Percentiles rank a stretch among this genome's conserved stretches.
These are phyloP conservation scores for Euwallacea fornicatus DNA, from an alignment of 1,140 invertebrate genomes.

Conservation along the genomic window DNA sequence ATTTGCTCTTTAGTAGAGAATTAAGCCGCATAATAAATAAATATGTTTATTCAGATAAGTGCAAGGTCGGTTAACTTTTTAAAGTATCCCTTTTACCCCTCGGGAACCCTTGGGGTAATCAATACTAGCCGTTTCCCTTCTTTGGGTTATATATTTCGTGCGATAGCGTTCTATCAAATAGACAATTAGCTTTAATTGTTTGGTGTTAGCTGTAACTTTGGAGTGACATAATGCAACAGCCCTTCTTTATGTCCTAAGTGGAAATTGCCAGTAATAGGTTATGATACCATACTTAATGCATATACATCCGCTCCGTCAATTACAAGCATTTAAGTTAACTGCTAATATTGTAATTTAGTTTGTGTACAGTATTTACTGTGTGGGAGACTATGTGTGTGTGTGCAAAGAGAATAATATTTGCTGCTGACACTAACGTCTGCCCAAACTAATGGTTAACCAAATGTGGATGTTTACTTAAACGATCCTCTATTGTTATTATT, in stretches of 20 bases:
- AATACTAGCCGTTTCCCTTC: no score
- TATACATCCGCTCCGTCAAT: slow-evolving; percentile 13
- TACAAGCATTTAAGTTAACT: slow-evolving; percentile 9
- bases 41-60: slow-evolving; percentile 36
- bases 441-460: slow-evolving; percentile 6
- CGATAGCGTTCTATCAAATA: background rate
- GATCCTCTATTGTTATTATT: background rate
- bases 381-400: background rate
- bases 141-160: no score
- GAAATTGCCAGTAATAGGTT: slow-evolving; percentile 13
- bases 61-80: slow-evolving; percentile 35
- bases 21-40: slow-evolving; percentile 37
- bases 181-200: slow-evolving; percentile 18
- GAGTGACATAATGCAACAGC: slow-evolving; percentile 7
- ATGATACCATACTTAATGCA: slow-evolving; percentile 25
- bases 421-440: background rate
- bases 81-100: slow-evolving; percentile 8
- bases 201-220: slow-evolving; percentile 10
- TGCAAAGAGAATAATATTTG: slow-evolving; percentile 13
- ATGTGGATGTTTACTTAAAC: slow-evolving; percentile 4
- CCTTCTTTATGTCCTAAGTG: slow-evolving; percentile 17
- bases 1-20: slow-evolving; percentile 30
- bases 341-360: slow-evolving; percentile 21
- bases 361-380: background rate
- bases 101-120: background rate